These are phyloP conservation scores for Boulengeromyrus knoepffleri DNA, from an alignment of 2,113 vertebrate genomes.

Conservation along the genomic window DNA sequence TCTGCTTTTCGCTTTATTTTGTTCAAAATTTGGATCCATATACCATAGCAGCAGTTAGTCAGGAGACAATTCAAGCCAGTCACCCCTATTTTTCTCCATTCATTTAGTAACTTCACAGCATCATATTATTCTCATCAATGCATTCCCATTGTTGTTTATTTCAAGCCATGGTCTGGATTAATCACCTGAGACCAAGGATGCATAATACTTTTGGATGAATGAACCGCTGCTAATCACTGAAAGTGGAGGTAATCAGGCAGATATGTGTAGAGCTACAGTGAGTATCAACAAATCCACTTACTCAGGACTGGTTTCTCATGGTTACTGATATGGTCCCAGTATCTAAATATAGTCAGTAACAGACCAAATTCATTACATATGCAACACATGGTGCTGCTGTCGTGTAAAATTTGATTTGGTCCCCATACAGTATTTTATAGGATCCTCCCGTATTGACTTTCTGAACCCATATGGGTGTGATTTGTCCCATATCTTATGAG, in stretches of 20 bases:
- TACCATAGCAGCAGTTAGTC: constrained; percentile 11
- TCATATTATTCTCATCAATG: neutral
- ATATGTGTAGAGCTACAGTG: neutral
- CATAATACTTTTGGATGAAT: neutral
- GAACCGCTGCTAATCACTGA: neutral
- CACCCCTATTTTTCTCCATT: constrained; percentile 1
- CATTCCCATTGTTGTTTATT: neutral
- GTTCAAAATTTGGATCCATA: constrained; percentile 16
- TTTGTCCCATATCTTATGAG: neutral
- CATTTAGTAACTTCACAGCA: neutral
- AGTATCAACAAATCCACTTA: neutral
- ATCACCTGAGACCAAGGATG: neutral
- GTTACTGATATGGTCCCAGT: neutral
- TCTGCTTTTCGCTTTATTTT: constrained; percentile 16
- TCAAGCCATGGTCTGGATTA: neutral
- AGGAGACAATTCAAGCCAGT: neutral
- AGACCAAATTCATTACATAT: neutral
- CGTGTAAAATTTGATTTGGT: neutral
- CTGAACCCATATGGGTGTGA: neutral
- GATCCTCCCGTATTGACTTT: neutral
- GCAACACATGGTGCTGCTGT: neutral
- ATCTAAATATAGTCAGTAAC: neutral
- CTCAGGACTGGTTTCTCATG: neutral
- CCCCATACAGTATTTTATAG: neutral
- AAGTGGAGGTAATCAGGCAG: neutral